Percentiles rank a stretch among this genome's conserved stretches.
Conservation (phyloP, 2,888 invertebrate species). For the Eulithis prunata region DNA sequence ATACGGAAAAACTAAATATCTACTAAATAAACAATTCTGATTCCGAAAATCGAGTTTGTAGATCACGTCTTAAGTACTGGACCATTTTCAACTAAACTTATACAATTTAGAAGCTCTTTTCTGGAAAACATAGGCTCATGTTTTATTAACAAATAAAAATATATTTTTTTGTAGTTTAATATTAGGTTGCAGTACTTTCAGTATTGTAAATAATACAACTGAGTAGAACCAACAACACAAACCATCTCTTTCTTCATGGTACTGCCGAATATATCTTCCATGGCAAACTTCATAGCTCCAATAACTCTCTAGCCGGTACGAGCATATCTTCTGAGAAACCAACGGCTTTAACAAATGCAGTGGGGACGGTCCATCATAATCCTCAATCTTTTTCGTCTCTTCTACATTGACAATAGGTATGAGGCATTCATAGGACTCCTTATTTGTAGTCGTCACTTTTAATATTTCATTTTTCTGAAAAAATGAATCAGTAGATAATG, state of each 20-base stretch:
- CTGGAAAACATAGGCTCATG: too few relatives aligned
- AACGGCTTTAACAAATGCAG: constrained; percentile 90
- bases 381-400: constrained; percentile 83
- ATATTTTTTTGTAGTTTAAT: too few relatives aligned
- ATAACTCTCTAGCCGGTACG: constrained; percentile 94
- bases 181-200: too few relatives aligned
- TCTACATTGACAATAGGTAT: constrained; percentile 87
- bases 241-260: constrained; percentile 96
- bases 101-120: too few relatives aligned
- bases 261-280: constrained; percentile 95
- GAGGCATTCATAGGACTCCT: constrained; percentile 93
- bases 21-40: too few relatives aligned
- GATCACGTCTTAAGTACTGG: too few relatives aligned
- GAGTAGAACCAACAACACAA: background rate
- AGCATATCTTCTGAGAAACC: constrained; percentile 91
- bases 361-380: constrained; percentile 90
- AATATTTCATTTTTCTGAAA: constrained; percentile 84
- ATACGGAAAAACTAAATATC: too few relatives aligned
- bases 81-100: too few relatives aligned
- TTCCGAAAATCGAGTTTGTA: too few relatives aligned
- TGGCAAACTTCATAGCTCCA: constrained; percentile 99
- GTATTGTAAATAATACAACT: too few relatives aligned
- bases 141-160: too few relatives aligned
- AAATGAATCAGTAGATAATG: too few relatives aligned
- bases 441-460: constrained; percentile 88